These are phyloP conservation scores for Prosapia bicincta DNA, from an alignment of 2,888 invertebrate species.

Conservation along the genomic window DNA sequence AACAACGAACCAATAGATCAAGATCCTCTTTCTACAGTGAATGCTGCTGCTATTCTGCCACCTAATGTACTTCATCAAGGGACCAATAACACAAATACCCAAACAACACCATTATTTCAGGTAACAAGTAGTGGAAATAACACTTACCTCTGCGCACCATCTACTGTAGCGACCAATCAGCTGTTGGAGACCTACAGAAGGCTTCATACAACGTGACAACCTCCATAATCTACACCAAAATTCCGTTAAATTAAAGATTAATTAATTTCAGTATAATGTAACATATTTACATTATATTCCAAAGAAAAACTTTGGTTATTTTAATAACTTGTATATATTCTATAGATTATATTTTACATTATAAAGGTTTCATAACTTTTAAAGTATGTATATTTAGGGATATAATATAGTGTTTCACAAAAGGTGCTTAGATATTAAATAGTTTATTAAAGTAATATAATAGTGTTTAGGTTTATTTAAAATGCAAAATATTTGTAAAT, in stretches of 20 bases:
- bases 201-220: conserved; percentile 20
- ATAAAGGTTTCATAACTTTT: not conserved
- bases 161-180: conserved; percentile 16
- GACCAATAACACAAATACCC: not conserved
- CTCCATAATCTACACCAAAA: not conserved
- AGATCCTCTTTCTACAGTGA: conserved; percentile 18
- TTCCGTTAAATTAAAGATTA: not conserved
- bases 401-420: not conserved
- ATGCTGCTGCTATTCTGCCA: conserved; percentile 23
- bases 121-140: conserved; percentile 16
- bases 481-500: too few relatives aligned
- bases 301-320: not conserved
- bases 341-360: not conserved
- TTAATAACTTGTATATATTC: not conserved
- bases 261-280: not conserved
- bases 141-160: conserved; percentile 9
- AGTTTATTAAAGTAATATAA: not conserved
- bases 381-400: not conserved
- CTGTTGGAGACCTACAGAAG: conserved; percentile 20
- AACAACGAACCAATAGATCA: not conserved
- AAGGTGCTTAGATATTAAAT: not conserved
- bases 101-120: conserved; percentile 11
- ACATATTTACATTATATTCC: not conserved
- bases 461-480: not conserved
- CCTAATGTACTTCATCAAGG: conserved; percentile 21